A percentile compares a stretch with the other conserved stretches of the same genome.
These are phyloP conservation scores for Bombylius discolor DNA, from an alignment of 2,888 invertebrate genomes.

Conservation along the genomic window DNA sequence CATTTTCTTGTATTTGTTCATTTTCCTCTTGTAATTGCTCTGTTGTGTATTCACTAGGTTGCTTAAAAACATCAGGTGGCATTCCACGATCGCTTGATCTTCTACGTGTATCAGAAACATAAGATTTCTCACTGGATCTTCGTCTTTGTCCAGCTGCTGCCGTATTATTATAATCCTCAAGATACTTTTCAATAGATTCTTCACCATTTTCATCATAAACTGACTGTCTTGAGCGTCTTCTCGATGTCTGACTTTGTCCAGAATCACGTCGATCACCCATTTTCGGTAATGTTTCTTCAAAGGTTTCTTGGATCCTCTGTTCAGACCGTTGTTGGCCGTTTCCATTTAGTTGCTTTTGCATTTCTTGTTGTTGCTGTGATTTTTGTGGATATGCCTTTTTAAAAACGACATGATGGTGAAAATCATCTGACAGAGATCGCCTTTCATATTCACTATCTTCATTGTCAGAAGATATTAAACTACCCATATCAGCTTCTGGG, in stretches of 20 bases:
- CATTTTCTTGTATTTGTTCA: background rate
- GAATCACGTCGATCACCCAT: background rate
- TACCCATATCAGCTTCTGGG: conserved; percentile 51
- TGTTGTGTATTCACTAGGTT: background rate
- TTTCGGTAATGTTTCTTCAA: background rate
- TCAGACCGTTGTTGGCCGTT: background rate
- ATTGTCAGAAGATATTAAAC: conserved; percentile 29
- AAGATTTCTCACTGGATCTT: conserved; percentile 5
- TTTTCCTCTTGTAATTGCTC: background rate
- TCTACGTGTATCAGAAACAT: background rate
- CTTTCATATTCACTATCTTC: conserved; percentile 23
- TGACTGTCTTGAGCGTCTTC: background rate
- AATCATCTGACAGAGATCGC: conserved; percentile 38
- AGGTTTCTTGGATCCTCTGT: background rate
- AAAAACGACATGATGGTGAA: conserved; percentile 15
- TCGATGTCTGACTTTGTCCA: background rate
- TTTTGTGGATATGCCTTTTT: background rate
- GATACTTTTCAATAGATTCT: conserved; percentile 6
- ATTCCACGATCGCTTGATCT: background rate
- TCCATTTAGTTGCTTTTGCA: conserved; percentile 28
- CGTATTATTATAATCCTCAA: conserved; percentile 6
- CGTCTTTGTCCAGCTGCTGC: background rate
- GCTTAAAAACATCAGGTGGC: background rate
- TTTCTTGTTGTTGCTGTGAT: conserved; percentile 34
- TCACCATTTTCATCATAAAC: conserved; percentile 1